phyloP scores from a whole-genome alignment of 2,888 invertebrate species.

The Drosophila parthenogenetica region DNA sequence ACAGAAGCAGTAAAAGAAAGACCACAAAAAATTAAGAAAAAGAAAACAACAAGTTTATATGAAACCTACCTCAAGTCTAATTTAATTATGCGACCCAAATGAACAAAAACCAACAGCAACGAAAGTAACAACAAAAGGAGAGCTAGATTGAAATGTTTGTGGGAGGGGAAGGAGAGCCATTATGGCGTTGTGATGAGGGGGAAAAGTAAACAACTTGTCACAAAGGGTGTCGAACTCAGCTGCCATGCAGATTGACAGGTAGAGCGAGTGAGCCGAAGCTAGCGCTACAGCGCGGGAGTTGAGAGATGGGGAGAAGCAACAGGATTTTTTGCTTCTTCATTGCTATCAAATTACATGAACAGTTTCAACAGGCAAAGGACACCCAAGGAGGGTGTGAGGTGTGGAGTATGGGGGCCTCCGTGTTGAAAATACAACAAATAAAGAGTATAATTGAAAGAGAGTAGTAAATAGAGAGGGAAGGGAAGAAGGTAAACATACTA shows the following conservation, averaged over 20 bases:
- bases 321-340: conserved; percentile 14
- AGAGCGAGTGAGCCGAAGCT: too few relatives aligned
- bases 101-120: conserved; percentile 19
- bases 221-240: conserved; percentile 36
- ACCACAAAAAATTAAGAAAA: conserved; percentile 7
- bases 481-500: too few relatives aligned
- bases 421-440: not conserved
- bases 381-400: too few relatives aligned
- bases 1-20: conserved; percentile 6
- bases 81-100: conserved; percentile 57
- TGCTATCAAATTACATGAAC: conserved; percentile 40
- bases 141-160: not conserved
- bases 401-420: not conserved
- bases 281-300: too few relatives aligned
- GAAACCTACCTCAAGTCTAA: conserved; percentile 63
- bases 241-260: conserved; percentile 20
- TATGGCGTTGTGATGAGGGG: not conserved
- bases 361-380: conserved; percentile 5
- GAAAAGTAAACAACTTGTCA: conserved; percentile 17
- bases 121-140: conserved; percentile 11
- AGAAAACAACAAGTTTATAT: conserved; percentile 37
- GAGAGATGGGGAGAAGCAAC: conserved; percentile 5
- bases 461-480: conserved; percentile 1
- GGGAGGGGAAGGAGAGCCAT: too few relatives aligned
- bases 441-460: conserved; percentile 27